A percentile compares a stretch with the other conserved stretches of the same genome.
phyloP scores from a whole-genome alignment of 53 echinoderm and acorn worm species.

The Glandiceps talaboti region DNA sequence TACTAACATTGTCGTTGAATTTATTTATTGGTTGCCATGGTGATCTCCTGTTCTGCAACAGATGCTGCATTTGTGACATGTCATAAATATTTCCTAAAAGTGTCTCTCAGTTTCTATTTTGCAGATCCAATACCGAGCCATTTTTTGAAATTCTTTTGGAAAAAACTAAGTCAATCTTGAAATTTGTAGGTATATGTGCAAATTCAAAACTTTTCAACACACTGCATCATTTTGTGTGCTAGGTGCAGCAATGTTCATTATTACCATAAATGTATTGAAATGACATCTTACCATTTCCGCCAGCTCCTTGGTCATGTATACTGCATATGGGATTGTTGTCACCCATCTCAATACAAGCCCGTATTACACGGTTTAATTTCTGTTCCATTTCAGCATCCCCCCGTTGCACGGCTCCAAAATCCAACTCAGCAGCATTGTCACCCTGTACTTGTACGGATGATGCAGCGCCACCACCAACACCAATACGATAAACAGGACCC shows the following conservation, averaged over 20 bases:
- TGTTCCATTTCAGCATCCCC: slow-evolving; percentile 99
- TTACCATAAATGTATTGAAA: too few species aligned
- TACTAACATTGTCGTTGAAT: too few species aligned
- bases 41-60: too few species aligned
- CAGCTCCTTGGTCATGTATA: slow-evolving; percentile 99
- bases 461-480: slow-evolving; percentile 93
- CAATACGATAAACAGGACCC: slow-evolving; percentile 92
- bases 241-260: too few species aligned
- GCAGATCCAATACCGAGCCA: too few species aligned
- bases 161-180: background rate
- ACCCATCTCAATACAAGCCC: slow-evolving; percentile 77
- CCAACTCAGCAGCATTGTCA: slow-evolving; percentile 84
- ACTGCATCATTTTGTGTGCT: too few species aligned
- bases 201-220: background rate
- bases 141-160: too few species aligned
- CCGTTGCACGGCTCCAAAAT: slow-evolving; percentile 94
- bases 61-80: too few species aligned
- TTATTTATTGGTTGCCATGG: too few species aligned
- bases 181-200: background rate
- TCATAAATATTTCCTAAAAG: too few species aligned
- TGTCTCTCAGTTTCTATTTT: too few species aligned
- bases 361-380: slow-evolving; percentile 85
- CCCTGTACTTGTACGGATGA: slow-evolving; percentile 98
- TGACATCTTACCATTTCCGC: slow-evolving; percentile 71
- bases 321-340: slow-evolving; percentile 72